phyloP scores from a whole-genome alignment of 1,140 invertebrate genomes.

The Elysia chlorotica region DNA sequence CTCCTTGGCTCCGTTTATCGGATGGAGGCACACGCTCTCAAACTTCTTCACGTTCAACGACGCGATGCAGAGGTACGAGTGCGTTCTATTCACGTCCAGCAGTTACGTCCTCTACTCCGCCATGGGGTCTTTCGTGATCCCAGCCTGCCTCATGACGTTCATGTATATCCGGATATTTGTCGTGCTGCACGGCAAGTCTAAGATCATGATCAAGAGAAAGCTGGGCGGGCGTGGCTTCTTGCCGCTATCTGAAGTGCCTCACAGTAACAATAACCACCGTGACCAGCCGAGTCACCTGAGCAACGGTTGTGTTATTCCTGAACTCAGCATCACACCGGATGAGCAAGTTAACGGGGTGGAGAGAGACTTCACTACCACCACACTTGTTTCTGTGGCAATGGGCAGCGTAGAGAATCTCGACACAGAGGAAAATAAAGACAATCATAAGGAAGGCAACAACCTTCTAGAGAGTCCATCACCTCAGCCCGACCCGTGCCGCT shows the following conservation, averaged over 20 bases:
- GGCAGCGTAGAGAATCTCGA: neutral
- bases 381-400: slow-evolving; percentile 5
- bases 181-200: slow-evolving; percentile 58
- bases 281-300: too few relatives aligned
- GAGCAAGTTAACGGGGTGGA: slow-evolving; percentile 2
- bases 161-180: slow-evolving; percentile 96
- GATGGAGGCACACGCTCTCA: slow-evolving; percentile 56
- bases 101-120: slow-evolving; percentile 96
- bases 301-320: too few relatives aligned
- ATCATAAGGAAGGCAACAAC: neutral
- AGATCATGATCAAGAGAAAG: slow-evolving; percentile 22
- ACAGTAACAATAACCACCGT: too few relatives aligned
- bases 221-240: neutral
- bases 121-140: slow-evolving; percentile 93
- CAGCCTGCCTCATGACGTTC: slow-evolving; percentile 95
- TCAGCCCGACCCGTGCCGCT: too few relatives aligned
- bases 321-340: neutral
- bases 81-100: slow-evolving; percentile 63
- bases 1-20: slow-evolving; percentile 60
- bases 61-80: slow-evolving; percentile 48
- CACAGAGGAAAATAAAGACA: neutral
- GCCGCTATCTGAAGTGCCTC: too few relatives aligned
- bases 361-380: slow-evolving; percentile 22
- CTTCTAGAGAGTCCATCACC: too few relatives aligned
- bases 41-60: slow-evolving; percentile 47